Evolutionary conservation across 2,888 invertebrate genomes (phyloP).

Genomic region (Smittia aterrima): DNA sequence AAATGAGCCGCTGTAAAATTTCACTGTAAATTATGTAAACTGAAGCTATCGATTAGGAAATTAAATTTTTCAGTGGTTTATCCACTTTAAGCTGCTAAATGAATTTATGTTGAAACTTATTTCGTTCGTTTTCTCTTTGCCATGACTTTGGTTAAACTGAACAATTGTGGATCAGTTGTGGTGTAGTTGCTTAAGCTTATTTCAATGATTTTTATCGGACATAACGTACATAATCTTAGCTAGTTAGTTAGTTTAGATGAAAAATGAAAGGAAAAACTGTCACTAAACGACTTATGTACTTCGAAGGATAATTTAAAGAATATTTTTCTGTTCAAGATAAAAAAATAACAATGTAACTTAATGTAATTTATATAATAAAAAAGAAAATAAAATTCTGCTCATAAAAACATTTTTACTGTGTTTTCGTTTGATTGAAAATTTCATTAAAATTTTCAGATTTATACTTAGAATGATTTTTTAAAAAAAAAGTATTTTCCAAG

Average conservation of each 20-base stretch:
- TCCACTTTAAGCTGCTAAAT: slow-evolving; percentile 18
- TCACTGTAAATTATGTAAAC: neutral
- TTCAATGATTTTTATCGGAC: neutral
- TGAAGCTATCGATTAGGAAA: neutral
- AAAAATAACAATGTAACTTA: neutral
- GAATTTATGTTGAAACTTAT: slow-evolving; percentile 17
- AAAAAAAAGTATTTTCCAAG: no score
- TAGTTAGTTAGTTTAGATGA: slow-evolving; percentile 7
- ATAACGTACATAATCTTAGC: neutral
- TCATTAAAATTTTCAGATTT: no score
- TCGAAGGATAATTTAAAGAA: neutral
- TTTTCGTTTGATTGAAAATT: no score
- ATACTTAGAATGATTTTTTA: no score
- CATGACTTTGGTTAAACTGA: slow-evolving; percentile 1
- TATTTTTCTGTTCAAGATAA: neutral
- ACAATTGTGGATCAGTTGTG: slow-evolving; percentile 8
- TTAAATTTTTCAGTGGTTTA: slow-evolving; percentile 6
- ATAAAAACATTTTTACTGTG: neutral
- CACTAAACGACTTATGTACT: neutral
- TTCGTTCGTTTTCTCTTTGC: slow-evolving; percentile 4
- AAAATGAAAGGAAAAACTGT: neutral
- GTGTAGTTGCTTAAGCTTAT: neutral
- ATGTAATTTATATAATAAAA: slow-evolving; percentile 12
- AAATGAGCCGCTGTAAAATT: slow-evolving; percentile 1
- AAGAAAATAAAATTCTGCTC: slow-evolving; percentile 8